Percentiles rank a stretch among this genome's conserved stretches.
Conservation (phyloP, 2,113 vertebrate species). For the Sisor rabdophorus region DNA sequence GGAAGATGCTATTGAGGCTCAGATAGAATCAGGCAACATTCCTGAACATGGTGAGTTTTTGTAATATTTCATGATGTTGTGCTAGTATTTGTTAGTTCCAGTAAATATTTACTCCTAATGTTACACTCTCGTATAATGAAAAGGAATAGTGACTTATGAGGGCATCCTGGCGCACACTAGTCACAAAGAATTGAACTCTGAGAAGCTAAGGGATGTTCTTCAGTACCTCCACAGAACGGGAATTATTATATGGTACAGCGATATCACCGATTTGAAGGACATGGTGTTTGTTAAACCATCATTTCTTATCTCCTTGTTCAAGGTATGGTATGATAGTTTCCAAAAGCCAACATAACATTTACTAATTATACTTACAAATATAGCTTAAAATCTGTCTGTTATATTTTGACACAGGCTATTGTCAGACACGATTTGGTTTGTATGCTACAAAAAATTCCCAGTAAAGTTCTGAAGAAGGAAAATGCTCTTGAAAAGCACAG, state of each 20-base stretch:
- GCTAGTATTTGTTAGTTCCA: not conserved
- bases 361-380: not conserved
- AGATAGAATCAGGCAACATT: constrained; percentile 38
- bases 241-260: constrained; percentile 66
- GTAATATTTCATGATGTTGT: not conserved
- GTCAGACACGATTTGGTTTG: constrained; percentile 59
- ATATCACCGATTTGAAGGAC: constrained; percentile 56
- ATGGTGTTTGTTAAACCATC: constrained; percentile 64
- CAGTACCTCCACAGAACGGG: constrained; percentile 65
- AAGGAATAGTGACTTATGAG: constrained; percentile 63
- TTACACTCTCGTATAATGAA: not conserved
- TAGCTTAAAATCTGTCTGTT: not conserved
- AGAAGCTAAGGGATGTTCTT: constrained; percentile 55
- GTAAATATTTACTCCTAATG: not conserved
- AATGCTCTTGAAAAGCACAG: constrained; percentile 50
- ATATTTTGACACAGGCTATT: constrained; percentile 55
- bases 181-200: constrained; percentile 49
- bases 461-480: constrained; percentile 43
- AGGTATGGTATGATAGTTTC: constrained; percentile 53
- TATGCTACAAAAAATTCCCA: constrained; percentile 58
- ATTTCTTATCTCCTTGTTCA: constrained; percentile 68
- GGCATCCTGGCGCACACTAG: constrained; percentile 44
- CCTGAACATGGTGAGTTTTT: constrained; percentile 57
- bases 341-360: not conserved
- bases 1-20: constrained; percentile 53